phyloP scores from a whole-genome alignment of 2,888 invertebrate genomes.

The Corbicula japonica region DNA sequence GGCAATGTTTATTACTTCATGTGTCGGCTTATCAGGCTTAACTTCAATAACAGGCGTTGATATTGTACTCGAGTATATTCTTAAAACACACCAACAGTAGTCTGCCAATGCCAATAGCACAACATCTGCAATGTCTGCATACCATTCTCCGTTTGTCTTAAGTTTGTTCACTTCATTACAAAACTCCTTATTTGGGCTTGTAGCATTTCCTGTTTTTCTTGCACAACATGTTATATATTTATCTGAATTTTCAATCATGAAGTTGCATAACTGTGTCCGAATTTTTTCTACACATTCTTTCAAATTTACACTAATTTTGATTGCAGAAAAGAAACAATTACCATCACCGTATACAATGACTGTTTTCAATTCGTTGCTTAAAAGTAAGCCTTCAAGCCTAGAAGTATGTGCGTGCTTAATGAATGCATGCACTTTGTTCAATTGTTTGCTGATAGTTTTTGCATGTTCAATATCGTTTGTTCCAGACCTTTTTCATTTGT shows the following conservation, averaged over 20 bases:
- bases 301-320: too few species aligned
- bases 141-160: conserved; percentile 22
- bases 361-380: too few species aligned
- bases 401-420: too few species aligned
- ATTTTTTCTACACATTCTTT: too few species aligned
- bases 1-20: conserved; percentile 1
- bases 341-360: too few species aligned
- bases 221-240: neutral
- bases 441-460: too few species aligned
- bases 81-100: conserved; percentile 2
- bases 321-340: too few species aligned
- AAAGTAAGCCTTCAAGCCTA: too few species aligned
- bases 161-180: neutral
- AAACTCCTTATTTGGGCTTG: conserved; percentile 1
- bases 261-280: neutral
- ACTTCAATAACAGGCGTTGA: conserved; percentile 19
- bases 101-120: conserved; percentile 34
- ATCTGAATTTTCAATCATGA: neutral
- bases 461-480: too few species aligned
- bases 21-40: conserved; percentile 5
- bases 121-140: conserved; percentile 34
- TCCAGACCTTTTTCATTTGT: too few species aligned
- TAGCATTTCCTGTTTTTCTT: too few species aligned
- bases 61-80: conserved; percentile 16
- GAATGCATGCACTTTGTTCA: too few species aligned